Evolutionary conservation across 2,797 vertebrate species (phyloP), one percentile per base, ranked within the genome.

Genomic region (Alcedo atthis): DNA sequence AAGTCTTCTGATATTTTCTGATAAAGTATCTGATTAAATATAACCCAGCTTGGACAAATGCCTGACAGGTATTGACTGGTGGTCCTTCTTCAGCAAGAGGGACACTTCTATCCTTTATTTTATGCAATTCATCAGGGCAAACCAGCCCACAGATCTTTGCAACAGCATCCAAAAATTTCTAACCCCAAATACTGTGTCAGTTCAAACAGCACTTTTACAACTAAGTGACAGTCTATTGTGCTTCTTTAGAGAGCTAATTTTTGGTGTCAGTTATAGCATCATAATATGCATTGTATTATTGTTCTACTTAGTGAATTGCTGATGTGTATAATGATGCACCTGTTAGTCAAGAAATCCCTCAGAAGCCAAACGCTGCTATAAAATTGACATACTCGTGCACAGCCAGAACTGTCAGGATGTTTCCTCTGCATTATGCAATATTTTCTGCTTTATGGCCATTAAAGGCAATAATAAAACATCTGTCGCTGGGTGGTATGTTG

Each of bases 291-390:
- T 42, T 67, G 59, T 69, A 85, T 95, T 96, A 93, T 91, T 97
- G 86, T 96, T 93, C 78, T 95, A 91, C 88, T 96, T 93, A 93
- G 93, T 84, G 85, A 87, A 82, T 96, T 96, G 94, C 86, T 96
- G 91, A 62, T 91, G 87, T 94, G 91, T 95, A 70, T 95, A 94
- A 97, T 83, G 85, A 93, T 93, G 94, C 94, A 96, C 95, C 95
- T 97, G 97, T 90, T 97, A 96, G 91, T 95, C 89, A 96, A 96
- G 96, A 97, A 97, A 97, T 91, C 86, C 79, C 92, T 94, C 61
- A 68, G 91, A 96, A 95, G 92, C 85, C 89, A 90, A 96, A 91
- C 0, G 1, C 76, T 73, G 87, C 90, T 71, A 94, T 84, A 81
- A 94, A 96, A 92, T 75, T 97, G 93, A 88, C 81, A 81, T 92